Evolutionary conservation across 2,113 vertebrate genomes (phyloP).

Genomic region (Pongo abelii): DNA sequence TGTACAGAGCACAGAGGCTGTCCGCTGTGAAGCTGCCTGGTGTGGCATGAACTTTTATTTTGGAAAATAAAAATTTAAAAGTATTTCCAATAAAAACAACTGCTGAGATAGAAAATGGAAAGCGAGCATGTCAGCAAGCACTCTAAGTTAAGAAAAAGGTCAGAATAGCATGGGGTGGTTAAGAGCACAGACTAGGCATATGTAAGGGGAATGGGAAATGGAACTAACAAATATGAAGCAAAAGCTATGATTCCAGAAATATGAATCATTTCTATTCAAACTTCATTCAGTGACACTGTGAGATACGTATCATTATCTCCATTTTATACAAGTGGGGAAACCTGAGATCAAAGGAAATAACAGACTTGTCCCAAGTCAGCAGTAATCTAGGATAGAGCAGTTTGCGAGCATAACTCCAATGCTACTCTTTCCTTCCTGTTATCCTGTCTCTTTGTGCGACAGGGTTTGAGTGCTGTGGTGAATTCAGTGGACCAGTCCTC

Average conservation of each 20-base stretch:
- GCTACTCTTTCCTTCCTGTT: background rate
- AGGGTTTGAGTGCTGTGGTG: background rate
- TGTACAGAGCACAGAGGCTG: background rate
- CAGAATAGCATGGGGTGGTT: background rate
- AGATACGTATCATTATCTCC: background rate
- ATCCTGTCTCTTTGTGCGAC: background rate
- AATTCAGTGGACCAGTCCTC: no score
- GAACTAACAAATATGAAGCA: background rate
- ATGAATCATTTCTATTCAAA: background rate
- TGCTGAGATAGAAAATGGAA: conserved; percentile 17
- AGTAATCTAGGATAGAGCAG: background rate
- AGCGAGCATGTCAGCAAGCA: background rate
- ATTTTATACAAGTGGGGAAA: background rate
- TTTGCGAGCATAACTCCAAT: background rate
- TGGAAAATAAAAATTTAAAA: conserved; percentile 43
- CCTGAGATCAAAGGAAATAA: background rate
- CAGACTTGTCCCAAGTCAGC: background rate
- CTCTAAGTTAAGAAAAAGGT: background rate
- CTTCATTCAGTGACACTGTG: background rate
- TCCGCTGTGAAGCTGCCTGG: background rate
- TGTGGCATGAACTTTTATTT: conserved; percentile 5
- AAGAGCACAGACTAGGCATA: background rate
- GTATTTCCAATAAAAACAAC: conserved; percentile 40
- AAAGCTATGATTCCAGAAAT: background rate
- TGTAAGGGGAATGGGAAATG: no score